Base-by-base conservation (phyloP, 2,113 vertebrate species). In the Nestor notabilis region DNA sequence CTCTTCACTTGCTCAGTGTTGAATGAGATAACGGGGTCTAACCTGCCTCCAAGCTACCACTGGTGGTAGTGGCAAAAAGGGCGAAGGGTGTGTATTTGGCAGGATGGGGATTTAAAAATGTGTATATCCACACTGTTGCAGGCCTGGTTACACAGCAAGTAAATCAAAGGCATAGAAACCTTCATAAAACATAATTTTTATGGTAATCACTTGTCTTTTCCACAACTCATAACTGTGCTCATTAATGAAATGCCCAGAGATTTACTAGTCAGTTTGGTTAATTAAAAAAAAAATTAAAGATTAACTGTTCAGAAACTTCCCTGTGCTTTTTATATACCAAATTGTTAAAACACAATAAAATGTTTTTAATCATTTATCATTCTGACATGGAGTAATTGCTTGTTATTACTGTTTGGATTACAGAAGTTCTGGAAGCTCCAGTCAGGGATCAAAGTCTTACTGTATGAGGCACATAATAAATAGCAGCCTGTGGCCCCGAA, bases 121-220 rank as follows among this genome's bases (percentile, higher is more conserved):
- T 33, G 31, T 43, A 2, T 37, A 27, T 28, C 69, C 5, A 1
- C 24, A 20, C 21, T 63, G 37, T 50, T 87, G 47, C 56, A 87
- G 52, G 31, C 39, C 44, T 76, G 47, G 46, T 56, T 76, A 56
- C 24, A 41, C 24, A 46, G 39, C 61, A 60, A 71, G 65, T n/a
- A 68, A 58, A 93, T 60, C 39, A 63, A 75, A 96, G 21, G 44
- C 79, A 49, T 1, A 65, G 66, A 76, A 93, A 88, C 82, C 83
- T 84, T 97, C 64, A 52, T 60, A 68, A 94, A 90, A 89, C 9
- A n/a, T 68, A 56, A 39, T 71, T 90, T 97, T 97, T 96, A 96
- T 94, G 90, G 69, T 95, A 95, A 95, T 97, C 85, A 75, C 70
- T 95, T 95, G 69, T 60, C 95, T 97, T 96, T 97, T 96, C 95